Evolutionary conservation across 2,888 invertebrate species (phyloP).

Genomic region (Tinea pellionella): DNA sequence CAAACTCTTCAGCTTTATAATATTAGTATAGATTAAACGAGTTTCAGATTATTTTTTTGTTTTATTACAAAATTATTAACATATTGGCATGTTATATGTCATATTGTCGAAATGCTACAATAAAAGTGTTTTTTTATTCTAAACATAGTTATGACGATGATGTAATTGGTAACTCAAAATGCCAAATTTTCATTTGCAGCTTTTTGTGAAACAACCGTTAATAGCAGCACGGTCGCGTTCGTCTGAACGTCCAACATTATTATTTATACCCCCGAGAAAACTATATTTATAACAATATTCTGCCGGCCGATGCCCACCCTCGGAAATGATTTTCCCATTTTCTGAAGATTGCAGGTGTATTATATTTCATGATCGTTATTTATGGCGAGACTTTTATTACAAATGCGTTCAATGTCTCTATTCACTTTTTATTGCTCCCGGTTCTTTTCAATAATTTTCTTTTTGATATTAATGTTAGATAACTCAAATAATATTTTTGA

Average conservation of each 20-base stretch:
- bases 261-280: constrained; percentile 63
- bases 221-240: neutral
- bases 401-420: constrained; percentile 69
- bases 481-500: constrained; percentile 18
- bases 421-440: constrained; percentile 60
- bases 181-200: neutral
- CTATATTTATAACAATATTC: constrained; percentile 70
- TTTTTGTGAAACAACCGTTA: neutral
- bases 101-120: too few relatives aligned
- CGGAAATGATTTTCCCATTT: constrained; percentile 69
- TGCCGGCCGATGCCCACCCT: constrained; percentile 66
- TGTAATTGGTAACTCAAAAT: neutral
- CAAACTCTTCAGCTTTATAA: too few relatives aligned
- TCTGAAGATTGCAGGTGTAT: constrained; percentile 69
- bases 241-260: constrained; percentile 40
- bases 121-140: too few relatives aligned
- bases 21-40: too few relatives aligned
- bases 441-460: constrained; percentile 57
- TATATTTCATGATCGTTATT: constrained; percentile 70
- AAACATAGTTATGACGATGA: too few relatives aligned
- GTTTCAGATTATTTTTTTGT: too few relatives aligned
- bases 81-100: too few relatives aligned
- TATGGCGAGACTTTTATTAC: constrained; percentile 68
- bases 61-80: too few relatives aligned
- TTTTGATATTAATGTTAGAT: constrained; percentile 17